Base-by-base conservation (phyloP, 2,113 vertebrate species). In the Eurystomus gularis region DNA sequence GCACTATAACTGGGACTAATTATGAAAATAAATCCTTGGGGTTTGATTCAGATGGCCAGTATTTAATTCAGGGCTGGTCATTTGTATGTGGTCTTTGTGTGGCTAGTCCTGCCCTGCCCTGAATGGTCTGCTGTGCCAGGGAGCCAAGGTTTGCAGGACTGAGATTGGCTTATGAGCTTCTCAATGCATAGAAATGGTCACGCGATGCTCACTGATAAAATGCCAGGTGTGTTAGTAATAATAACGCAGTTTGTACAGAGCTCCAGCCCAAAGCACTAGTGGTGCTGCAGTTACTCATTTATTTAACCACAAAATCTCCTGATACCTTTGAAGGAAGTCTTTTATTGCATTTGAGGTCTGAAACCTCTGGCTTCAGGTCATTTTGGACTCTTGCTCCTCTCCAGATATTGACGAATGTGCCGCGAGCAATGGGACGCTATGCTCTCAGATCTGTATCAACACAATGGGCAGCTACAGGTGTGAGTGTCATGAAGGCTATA, bases 391-490 rank as follows among this genome's bases (percentile, higher is more conserved):
- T 88, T 86, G 14, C 75, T 94, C 20, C 35, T 90, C 95, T 83
- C 35, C 64, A 99, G 99, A 99, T 97, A 98, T 99, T 0, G 98
- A 99, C 0, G 99, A 99, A 94, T 99, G 99, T 69, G 97, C 98
- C 66, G 96, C 94, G 3, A 98, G 97, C 96, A 99, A 99, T 1
- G 96, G 95, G 89, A 99, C 98, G 0, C 96, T 98, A 6, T 99
- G 99, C 78, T 98, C 99, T 26, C 99, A 99, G 92, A 97, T 98
- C 96, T 99, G 99, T 73, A 19, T 99, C 93, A 99, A 99, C 97
- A 98, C 99, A 3, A 20, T 97, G 48, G 99, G 99, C 96, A 99
- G 99, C 98, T 99, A 99, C 98, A 99, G 97, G 97, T 99, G 99
- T 1, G 98, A 98, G 76, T 99, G 99, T 92, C 98, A 98, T 5